A percentile compares a stretch with the other conserved stretches of the same genome.
These are phyloP conservation scores for Drosophila orosa DNA, from an alignment of 1,140 invertebrate species.

Conservation along the genomic window DNA sequence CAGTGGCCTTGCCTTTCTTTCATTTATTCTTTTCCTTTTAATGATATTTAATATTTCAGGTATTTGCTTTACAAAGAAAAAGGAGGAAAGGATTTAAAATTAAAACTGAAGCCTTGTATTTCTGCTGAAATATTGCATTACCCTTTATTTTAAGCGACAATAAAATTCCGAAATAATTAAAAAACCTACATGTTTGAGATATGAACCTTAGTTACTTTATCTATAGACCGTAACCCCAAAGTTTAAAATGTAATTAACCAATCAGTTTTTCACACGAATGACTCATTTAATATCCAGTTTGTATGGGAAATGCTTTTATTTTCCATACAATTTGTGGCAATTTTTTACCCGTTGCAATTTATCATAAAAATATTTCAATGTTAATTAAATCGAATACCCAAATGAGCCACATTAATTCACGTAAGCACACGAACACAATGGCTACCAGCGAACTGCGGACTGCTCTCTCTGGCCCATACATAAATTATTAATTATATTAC, in stretches of 20 bases:
- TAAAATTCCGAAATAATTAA: not conserved
- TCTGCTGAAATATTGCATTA: not conserved
- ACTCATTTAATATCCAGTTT: slow-evolving; percentile 5
- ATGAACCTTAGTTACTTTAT: not conserved
- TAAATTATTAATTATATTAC: slow-evolving; percentile 76
- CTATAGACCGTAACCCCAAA: not conserved
- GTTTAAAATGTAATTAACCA: slow-evolving; percentile 35
- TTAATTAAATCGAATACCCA: slow-evolving; percentile 75
- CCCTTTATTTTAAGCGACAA: not conserved
- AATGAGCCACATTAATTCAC: slow-evolving; percentile 42
- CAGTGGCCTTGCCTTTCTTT: slow-evolving; percentile 1
- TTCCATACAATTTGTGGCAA: slow-evolving; percentile 19
- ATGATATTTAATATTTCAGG: slow-evolving; percentile 34
- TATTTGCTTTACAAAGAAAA: slow-evolving; percentile 22
- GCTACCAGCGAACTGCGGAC: not conserved
- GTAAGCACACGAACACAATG: slow-evolving; percentile 8
- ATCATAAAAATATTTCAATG: slow-evolving; percentile 62
- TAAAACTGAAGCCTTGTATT: too few relatives aligned
- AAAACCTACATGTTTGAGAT: too few relatives aligned
- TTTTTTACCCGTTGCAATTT: slow-evolving; percentile 32
- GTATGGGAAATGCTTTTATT: slow-evolving; percentile 25
- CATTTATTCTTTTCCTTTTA: slow-evolving; percentile 8
- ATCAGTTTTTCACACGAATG: slow-evolving; percentile 27
- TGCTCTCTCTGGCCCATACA: slow-evolving; percentile 25
- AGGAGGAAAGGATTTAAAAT: not conserved